Evolutionary conservation across 2,113 vertebrate species (phyloP).

Genomic region (Oreochromis aureus): DNA sequence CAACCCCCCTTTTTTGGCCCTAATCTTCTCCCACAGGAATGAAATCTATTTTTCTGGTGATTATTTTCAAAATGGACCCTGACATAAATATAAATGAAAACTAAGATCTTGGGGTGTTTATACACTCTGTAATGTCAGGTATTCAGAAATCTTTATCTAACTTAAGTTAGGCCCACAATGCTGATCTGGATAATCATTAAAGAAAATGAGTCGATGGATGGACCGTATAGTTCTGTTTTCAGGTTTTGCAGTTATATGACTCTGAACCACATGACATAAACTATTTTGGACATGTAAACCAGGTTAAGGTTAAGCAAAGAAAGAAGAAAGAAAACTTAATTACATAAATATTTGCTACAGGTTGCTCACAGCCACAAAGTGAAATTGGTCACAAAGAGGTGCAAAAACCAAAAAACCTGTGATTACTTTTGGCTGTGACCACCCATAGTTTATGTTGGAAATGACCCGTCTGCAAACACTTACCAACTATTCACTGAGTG

Average conservation of each 20-base stretch:
- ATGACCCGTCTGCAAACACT: background rate
- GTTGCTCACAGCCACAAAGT: background rate
- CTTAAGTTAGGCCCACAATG: accelerated
- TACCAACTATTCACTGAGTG: background rate
- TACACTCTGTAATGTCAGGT: background rate
- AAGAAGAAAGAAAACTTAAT: background rate
- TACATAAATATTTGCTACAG: background rate
- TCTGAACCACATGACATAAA: background rate
- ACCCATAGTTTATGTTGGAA: background rate
- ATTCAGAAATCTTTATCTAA: background rate
- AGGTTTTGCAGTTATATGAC: background rate
- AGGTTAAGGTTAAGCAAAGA: background rate
- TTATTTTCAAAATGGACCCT: background rate
- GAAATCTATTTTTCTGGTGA: background rate
- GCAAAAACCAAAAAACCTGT: background rate
- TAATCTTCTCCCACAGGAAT: background rate
- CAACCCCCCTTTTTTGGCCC: background rate
- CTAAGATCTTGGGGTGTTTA: background rate
- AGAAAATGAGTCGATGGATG: background rate
- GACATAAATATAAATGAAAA: background rate
- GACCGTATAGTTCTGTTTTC: background rate
- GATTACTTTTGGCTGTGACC: background rate
- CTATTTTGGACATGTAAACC: background rate
- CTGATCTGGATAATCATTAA: background rate
- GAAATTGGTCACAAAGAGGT: background rate